Conservation (phyloP, 2,113 vertebrate species). For the Urocynchramus pylzowi region DNA sequence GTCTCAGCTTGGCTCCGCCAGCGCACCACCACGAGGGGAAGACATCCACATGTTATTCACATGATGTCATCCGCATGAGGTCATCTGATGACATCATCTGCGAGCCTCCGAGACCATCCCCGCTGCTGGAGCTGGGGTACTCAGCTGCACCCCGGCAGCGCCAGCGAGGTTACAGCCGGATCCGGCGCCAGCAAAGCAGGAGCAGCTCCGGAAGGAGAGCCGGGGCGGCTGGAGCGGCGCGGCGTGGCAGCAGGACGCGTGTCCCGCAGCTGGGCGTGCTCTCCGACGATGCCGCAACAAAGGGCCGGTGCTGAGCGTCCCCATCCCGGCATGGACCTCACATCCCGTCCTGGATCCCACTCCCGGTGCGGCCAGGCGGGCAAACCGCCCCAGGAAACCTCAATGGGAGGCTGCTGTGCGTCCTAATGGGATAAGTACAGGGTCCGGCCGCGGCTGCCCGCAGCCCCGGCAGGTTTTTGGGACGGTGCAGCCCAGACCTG, state of each 20-base stretch:
- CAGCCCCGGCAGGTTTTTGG: background rate
- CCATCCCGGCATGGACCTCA: background rate
- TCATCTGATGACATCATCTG: background rate
- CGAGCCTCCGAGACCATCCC: background rate
- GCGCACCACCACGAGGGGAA: background rate
- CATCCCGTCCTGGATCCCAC: background rate
- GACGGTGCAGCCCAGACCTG: background rate
- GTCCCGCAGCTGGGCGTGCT: background rate
- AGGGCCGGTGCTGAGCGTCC: background rate
- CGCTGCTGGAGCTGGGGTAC: rapidly evolving
- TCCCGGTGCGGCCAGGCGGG: background rate
- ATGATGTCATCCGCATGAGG: background rate
- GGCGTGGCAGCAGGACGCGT: background rate
- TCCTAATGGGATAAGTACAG: slow-evolving; percentile 75
- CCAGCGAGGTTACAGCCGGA: background rate
- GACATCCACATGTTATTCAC: background rate
- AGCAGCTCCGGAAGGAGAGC: background rate
- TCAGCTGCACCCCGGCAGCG: background rate
- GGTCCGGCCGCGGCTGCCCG: slow-evolving; percentile 17
- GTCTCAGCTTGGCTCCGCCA: background rate
- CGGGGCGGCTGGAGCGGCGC: rapidly evolving
- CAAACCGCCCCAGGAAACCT: slow-evolving; percentile 71
- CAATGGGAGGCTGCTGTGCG: slow-evolving; percentile 25
- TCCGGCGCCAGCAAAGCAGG: background rate
- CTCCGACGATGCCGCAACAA: background rate